A percentile compares a stretch with the other conserved stretches of the same genome.
Conservation (phyloP, 2,797 vertebrate genomes). For the Sebastes oblongus region DNA sequence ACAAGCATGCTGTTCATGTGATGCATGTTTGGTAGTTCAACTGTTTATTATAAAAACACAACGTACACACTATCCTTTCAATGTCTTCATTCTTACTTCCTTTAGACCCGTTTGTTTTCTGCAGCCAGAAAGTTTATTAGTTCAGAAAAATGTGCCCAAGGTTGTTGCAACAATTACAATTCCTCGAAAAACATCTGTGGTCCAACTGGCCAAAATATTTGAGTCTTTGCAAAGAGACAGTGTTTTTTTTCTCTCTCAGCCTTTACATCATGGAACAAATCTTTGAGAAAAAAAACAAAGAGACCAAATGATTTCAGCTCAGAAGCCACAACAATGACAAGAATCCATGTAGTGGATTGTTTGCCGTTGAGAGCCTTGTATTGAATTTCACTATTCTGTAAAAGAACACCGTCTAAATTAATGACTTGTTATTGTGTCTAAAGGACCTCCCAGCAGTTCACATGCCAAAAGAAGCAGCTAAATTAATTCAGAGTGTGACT, state of each 20-base stretch:
- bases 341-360: background rate
- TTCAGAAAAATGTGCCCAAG: background rate
- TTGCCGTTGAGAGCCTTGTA: background rate
- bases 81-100: background rate
- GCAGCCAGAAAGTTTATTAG: background rate
- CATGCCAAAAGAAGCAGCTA: background rate
- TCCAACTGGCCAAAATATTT: background rate
- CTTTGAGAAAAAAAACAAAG: background rate
- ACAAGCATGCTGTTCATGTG: background rate
- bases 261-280: background rate
- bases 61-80: background rate
- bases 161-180: background rate
- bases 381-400: background rate
- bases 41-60: background rate
- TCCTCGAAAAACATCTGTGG: slow-evolving; percentile 3
- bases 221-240: background rate
- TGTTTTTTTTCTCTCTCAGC: background rate
- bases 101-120: background rate
- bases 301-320: background rate
- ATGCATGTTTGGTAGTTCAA: background rate
- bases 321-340: background rate
- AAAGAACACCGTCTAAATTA: slow-evolving; percentile 1
- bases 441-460: background rate
- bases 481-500: background rate
- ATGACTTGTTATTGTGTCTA: background rate